Evolutionary conservation across 2,888 invertebrate genomes (phyloP).

Genomic region (Limenitis camilla): DNA sequence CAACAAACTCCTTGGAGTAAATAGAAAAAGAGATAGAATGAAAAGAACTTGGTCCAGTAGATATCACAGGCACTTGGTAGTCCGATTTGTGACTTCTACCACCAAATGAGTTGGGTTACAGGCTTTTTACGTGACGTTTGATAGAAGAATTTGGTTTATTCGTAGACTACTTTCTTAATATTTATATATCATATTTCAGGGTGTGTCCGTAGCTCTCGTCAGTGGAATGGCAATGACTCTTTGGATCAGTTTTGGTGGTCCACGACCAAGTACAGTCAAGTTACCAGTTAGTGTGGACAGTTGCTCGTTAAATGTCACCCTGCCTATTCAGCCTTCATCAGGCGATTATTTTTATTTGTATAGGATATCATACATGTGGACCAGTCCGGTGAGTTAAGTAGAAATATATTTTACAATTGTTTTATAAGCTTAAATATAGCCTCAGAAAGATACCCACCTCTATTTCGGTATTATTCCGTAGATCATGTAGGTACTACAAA

Average conservation of each 20-base stretch:
- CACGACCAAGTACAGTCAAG: constrained; percentile 78
- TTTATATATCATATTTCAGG: constrained; percentile 58
- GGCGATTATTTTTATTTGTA: constrained; percentile 78
- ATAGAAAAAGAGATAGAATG: no score
- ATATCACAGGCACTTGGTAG: no score
- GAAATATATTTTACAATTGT: not conserved
- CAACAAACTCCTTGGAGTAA: no score
- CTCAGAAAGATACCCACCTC: no score
- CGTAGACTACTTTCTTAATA: no score
- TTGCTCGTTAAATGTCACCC: constrained; percentile 59
- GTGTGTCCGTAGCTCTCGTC: constrained; percentile 78
- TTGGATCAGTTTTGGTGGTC: constrained; percentile 90
- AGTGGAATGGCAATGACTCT: constrained; percentile 79
- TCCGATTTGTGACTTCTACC: no score
- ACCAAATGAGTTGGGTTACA: no score
- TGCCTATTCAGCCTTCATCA: constrained; percentile 25
- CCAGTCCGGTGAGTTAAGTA: constrained; percentile 64
- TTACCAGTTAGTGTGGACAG: constrained; percentile 76
- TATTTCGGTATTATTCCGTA: no score
- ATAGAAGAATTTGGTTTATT: no score
- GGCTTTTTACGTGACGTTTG: no score
- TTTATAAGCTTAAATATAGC: not conserved
- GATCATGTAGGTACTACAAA: no score
- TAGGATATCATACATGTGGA: constrained; percentile 83
- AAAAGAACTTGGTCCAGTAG: no score